Evolutionary conservation across 2,797 vertebrate genomes (phyloP), one percentile per base, ranked within the genome.

Genomic region (Trematomus bernacchii): DNA sequence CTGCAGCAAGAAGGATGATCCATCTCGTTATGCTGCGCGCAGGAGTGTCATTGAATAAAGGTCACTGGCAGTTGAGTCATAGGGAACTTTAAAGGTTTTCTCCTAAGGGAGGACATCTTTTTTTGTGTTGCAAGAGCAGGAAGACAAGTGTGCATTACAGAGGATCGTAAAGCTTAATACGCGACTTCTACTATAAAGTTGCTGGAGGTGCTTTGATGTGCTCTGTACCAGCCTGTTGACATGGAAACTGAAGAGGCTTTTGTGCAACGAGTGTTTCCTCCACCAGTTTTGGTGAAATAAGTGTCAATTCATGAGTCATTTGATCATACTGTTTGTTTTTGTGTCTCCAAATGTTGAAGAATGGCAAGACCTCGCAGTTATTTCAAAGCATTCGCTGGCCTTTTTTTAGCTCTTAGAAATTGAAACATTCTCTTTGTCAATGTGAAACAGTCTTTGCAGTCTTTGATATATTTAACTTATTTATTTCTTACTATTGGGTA

Each of bases 211-310:
- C 69, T 75, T 68, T 76, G 67, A 74, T 72, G 65, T 59, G 3
- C 54, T 48, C 57, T n/a, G 57, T 63, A 58, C n/a, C 73, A 69
- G 78, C 78, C 53, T 82, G 86, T 92, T 91, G 86, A 88, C 87
- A 89, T 89, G 87, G 87, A 89, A 92, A 92, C 90, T 77, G 57
- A 87, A 80, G 72, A 85, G 69, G 64, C 71, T 80, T 33, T 81
- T 83, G 84, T 85, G 66, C 70, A 77, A 82, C n/a, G 37, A 80
- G 55, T 42, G 73, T 64, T 81, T 81, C 37, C 75, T 72, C 70
- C 57, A 71, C 64, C 69, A 64, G 53, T 77, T 77, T 72, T 79
- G 18, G 8, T 79, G 65, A 76, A 82, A 80, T 75, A 14, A 27
- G 64, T 50, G 76, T 77, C 58, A 51, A 42, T 76, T 72, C 27